phyloP scores from a whole-genome alignment of 2,888 invertebrate species.

The Apoderus coryli region DNA sequence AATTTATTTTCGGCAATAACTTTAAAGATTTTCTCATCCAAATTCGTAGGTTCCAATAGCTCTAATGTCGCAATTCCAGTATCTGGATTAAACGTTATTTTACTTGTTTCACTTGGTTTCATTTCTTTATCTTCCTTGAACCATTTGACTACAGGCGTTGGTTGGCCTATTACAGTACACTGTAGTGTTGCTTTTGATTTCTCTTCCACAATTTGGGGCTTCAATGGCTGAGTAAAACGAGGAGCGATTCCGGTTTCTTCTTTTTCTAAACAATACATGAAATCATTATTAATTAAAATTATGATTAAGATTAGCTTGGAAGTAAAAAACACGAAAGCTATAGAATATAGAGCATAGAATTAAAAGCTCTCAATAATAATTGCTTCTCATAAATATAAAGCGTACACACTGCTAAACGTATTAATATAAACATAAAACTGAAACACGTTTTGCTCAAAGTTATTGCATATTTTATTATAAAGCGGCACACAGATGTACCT shows the following conservation, averaged over 20 bases:
- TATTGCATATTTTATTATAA: too few species aligned
- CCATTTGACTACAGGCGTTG: constrained; percentile 59
- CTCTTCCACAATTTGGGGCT: constrained; percentile 48
- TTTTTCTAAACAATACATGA: constrained; percentile 37
- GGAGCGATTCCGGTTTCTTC: constrained; percentile 55
- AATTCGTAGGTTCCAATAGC: constrained; percentile 45
- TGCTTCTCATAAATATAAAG: too few species aligned
- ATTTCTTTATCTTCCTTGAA: constrained; percentile 48
- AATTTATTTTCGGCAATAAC: constrained; percentile 58
- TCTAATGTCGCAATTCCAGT: constrained; percentile 49
- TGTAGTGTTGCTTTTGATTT: constrained; percentile 46
- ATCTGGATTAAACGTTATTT: constrained; percentile 42
- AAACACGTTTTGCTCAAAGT: too few species aligned
- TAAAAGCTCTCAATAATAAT: too few species aligned
- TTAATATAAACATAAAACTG: too few species aligned
- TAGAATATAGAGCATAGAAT: too few species aligned
- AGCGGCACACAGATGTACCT: constrained; percentile 40
- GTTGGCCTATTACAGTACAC: constrained; percentile 53
- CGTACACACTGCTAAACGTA: too few species aligned
- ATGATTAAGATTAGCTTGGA: constrained; percentile 3
- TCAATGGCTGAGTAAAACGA: constrained; percentile 48
- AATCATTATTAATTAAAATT: too few species aligned
- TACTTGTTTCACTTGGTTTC: constrained; percentile 38
- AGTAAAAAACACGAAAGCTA: too few species aligned
- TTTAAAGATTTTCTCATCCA: constrained; percentile 54